A percentile compares a stretch with the other conserved stretches of the same genome.
Evolutionary conservation across 2,113 vertebrate species (phyloP).

Genomic region (Isichthys henryi): DNA sequence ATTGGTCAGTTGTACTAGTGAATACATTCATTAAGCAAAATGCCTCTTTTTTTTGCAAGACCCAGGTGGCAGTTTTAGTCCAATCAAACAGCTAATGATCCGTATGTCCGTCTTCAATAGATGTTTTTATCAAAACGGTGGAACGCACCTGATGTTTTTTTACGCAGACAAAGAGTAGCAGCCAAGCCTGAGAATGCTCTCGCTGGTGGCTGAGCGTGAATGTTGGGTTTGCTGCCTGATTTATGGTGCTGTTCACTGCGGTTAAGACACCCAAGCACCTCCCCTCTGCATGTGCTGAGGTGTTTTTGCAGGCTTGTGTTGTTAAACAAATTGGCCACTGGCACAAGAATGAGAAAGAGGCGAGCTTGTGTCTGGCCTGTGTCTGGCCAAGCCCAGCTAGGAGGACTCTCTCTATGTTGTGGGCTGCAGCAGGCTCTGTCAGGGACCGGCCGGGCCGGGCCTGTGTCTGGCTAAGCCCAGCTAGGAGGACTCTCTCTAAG

Average conservation of each 20-base stretch:
- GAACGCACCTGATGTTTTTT: background rate
- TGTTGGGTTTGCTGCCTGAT: background rate
- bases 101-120: background rate
- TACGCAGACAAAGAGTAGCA: background rate
- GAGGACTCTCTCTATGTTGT: background rate
- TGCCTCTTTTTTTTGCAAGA: background rate
- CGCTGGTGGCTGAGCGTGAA: background rate
- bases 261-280: background rate
- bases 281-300: background rate
- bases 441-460: too few relatives aligned
- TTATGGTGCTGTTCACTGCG: background rate
- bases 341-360: background rate
- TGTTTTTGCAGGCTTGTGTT: background rate
- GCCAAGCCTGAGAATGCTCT: background rate
- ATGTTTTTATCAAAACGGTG: background rate
- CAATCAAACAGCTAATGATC: conserved; percentile 4
- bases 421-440: too few relatives aligned
- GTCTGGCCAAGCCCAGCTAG: background rate
- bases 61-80: background rate
- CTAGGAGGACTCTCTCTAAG: background rate
- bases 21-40: background rate
- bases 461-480: background rate
- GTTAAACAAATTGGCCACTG: background rate
- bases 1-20: background rate
- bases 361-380: background rate